Evolutionary conservation across 2,888 invertebrate species (phyloP).

Genomic region (Athetis lepigone): DNA sequence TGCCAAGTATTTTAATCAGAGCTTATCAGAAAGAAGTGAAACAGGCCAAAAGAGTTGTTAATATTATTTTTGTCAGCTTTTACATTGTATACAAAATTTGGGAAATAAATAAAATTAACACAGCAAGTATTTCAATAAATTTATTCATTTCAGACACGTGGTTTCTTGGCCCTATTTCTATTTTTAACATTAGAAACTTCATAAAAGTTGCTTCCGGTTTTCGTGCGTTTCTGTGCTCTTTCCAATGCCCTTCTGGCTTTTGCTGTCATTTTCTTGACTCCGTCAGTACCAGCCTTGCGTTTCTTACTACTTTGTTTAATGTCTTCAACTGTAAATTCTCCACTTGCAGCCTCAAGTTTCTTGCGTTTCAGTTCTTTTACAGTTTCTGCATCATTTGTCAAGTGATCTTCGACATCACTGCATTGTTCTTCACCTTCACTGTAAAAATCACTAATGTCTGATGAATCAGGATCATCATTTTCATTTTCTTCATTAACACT

Average conservation of each 20-base stretch:
- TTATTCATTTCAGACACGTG: slow-evolving; percentile 64
- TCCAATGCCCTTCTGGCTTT: slow-evolving; percentile 94
- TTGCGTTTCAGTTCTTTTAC: slow-evolving; percentile 85
- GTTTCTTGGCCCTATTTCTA: slow-evolving; percentile 94
- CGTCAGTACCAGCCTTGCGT: slow-evolving; percentile 69
- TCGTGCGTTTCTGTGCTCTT: slow-evolving; percentile 94
- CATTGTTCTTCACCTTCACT: slow-evolving; percentile 92
- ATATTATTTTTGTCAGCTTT: neutral
- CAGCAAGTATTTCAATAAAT: slow-evolving; percentile 16
- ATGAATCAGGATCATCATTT: slow-evolving; percentile 88
- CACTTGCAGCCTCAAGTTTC: slow-evolving; percentile 88
- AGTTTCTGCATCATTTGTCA: slow-evolving; percentile 85
- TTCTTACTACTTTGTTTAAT: slow-evolving; percentile 82
- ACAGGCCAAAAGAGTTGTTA: neutral
- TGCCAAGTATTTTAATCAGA: no score
- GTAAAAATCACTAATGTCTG: slow-evolving; percentile 92
- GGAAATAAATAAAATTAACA: slow-evolving; percentile 23
- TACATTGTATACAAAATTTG: neutral
- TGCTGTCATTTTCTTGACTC: slow-evolving; percentile 92
- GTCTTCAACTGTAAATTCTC: slow-evolving; percentile 89
- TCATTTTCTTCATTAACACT: slow-evolving; percentile 69
- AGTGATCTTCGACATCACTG: slow-evolving; percentile 88
- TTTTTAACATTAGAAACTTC: slow-evolving; percentile 97
- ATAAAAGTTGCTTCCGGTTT: slow-evolving; percentile 97
- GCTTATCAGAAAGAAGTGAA: no score